Evolutionary conservation across 2,113 vertebrate genomes (phyloP).

Genomic region (Pomatorhinus ruficollis): DNA sequence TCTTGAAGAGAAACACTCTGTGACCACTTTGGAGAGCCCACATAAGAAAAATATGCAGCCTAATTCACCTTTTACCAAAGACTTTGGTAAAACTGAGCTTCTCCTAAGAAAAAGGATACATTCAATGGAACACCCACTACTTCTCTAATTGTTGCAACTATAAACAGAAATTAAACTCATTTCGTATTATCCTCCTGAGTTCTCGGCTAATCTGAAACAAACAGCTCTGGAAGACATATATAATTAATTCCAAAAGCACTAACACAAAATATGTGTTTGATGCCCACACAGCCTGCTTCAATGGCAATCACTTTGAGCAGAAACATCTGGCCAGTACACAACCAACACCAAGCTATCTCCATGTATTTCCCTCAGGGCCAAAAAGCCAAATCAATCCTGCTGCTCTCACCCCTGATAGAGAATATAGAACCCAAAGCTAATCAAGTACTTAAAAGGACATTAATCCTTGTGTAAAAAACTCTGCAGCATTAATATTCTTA

Average conservation of each 20-base stretch:
- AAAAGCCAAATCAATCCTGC: background rate
- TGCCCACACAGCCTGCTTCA: background rate
- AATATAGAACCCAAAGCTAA: background rate
- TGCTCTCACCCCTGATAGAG: background rate
- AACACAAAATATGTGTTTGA: background rate
- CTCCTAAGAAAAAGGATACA: background rate
- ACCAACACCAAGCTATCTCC: background rate
- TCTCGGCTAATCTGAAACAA: background rate
- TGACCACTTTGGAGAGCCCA: background rate
- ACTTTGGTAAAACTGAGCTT: background rate
- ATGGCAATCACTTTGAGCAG: background rate
- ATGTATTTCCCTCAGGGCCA: background rate
- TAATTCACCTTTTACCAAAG: background rate
- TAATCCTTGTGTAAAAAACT: background rate
- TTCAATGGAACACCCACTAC: background rate
- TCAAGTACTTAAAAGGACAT: background rate
- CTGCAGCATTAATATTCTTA: background rate
- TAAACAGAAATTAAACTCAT: background rate
- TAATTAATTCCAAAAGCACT: background rate
- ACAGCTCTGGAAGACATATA: background rate
- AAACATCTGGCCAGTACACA: background rate
- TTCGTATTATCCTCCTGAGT: background rate
- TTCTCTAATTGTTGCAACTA: background rate
- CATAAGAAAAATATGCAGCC: background rate
- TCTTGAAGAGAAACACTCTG: background rate